Base-by-base conservation (phyloP, 2,888 invertebrate species). In the Heliconius hortense region DNA sequence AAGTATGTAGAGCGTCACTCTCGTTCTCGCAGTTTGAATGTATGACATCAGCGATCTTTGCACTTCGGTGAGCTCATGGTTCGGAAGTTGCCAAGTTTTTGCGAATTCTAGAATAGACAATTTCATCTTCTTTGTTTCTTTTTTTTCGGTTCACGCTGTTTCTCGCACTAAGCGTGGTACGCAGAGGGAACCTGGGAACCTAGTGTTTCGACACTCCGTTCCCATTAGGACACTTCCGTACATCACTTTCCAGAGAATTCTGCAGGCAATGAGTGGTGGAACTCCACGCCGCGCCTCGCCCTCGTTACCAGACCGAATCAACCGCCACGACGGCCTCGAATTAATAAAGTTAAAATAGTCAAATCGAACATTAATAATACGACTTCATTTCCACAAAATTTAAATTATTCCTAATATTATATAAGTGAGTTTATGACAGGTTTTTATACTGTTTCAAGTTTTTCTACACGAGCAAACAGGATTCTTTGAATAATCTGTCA, bases 31-130 rank as follows among this genome's bases (percentile, higher is more conserved):
- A 31, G 39, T 63, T 60, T 26, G 48, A 15, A 64, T 21, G 43
- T 31, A 64, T 76, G 78, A 78, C 76, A 69, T 78, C 78, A 78
- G 48, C 77, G 48, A 28, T 39, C 69, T 64, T 39, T 62, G 71
- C 71, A 59, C 64, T 53, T 31, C 43, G 75, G 39, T 77, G 78
- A 75, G 75, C 73, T 77, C 73, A 77, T 73, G 73, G 26, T 39
- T 31, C 63, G 62, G 69, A 72, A 63, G 26, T 60, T 28, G 24
- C 68, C 28, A 39, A 26, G 13, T 31, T 35, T 68, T 74, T 24
- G 67, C 73, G 53, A 73, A 43, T 63, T 72, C 48, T 71, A 56
- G 26, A 73, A 18, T 24, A 59, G 43, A 66, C 69, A 24, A 69
- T 75, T 66, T 62, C 63, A 43, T 35, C 24, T 26, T 56, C 56